Evolutionary conservation across 2,797 vertebrate species (phyloP).

Genomic region (Coilia nasus): DNA sequence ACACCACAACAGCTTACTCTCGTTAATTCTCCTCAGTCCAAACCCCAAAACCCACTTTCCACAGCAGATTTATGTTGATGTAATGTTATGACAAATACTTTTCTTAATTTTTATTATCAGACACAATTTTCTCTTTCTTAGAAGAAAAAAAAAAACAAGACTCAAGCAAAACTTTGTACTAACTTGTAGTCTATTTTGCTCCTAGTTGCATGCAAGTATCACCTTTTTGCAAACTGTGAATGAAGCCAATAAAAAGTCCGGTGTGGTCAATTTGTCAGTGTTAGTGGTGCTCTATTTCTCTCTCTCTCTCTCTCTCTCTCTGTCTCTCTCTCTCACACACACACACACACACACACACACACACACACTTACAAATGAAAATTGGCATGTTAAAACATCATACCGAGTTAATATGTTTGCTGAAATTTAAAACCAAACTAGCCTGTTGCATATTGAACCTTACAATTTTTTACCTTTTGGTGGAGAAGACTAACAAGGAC

Average conservation of each 20-base stretch:
- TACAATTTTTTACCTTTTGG: no score
- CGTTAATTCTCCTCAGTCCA: background rate
- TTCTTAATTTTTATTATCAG: constrained; percentile 26
- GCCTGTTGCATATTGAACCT: no score
- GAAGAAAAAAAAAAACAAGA: constrained; percentile 30
- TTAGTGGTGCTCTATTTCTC: background rate
- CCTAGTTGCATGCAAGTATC: constrained; percentile 46
- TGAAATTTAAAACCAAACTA: no score
- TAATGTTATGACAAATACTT: constrained; percentile 5
- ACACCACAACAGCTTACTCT: background rate
- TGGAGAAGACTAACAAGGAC: no score
- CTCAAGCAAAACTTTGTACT: constrained; percentile 36
- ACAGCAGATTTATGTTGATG: constrained; percentile 22
- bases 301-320: background rate
- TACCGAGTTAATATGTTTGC: no score
- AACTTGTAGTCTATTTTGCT: constrained; percentile 50
- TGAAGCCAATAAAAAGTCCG: constrained; percentile 55
- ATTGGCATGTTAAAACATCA: no score
- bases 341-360: constrained; percentile 11
- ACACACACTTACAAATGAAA: no score
- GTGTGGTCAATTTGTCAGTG: constrained; percentile 48
- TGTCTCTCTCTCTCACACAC: background rate
- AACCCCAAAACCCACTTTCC: background rate
- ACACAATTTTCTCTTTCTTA: constrained; percentile 37
- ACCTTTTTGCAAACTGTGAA: constrained; percentile 53